Conservation (phyloP, 2,888 invertebrate species). For the Junonia oenone region DNA sequence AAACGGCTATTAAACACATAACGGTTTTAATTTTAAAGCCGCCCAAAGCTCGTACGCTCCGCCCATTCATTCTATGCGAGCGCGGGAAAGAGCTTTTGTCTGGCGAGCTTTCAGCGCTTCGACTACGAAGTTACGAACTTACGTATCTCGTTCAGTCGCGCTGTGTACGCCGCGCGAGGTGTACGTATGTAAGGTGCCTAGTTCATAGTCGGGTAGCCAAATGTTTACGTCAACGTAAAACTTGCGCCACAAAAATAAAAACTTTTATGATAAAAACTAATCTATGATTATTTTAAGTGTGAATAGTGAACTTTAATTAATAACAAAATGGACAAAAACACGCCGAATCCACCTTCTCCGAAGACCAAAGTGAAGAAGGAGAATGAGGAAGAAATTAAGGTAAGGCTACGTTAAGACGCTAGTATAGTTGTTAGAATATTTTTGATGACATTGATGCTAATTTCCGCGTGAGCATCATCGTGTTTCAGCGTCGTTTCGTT, state of each 20-base stretch:
- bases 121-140: slow-evolving; percentile 5
- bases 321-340: slow-evolving; percentile 73
- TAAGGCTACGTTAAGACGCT: too few species aligned
- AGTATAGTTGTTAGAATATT: slow-evolving; percentile 39
- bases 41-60: slow-evolving; percentile 45
- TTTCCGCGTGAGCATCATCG: slow-evolving; percentile 65
- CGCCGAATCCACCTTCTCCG: slow-evolving; percentile 55
- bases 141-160: slow-evolving; percentile 40
- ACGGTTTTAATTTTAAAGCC: slow-evolving; percentile 19
- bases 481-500: slow-evolving; percentile 51
- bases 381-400: slow-evolving; percentile 88
- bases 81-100: slow-evolving; percentile 53
- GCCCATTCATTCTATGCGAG: slow-evolving; percentile 44
- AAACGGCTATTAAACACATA: background rate
- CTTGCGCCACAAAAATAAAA: slow-evolving; percentile 40
- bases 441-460: slow-evolving; percentile 49
- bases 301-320: slow-evolving; percentile 25
- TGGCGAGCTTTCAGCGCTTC: slow-evolving; percentile 24
- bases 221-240: slow-evolving; percentile 64
- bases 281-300: slow-evolving; percentile 31
- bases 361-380: slow-evolving; percentile 82
- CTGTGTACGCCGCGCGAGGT: slow-evolving; percentile 42
- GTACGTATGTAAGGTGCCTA: slow-evolving; percentile 28
- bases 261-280: slow-evolving; percentile 40
- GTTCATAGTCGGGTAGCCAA: slow-evolving; percentile 29